Percentiles rank a stretch among this genome's conserved stretches.
Evolutionary conservation across 2,797 vertebrate species (phyloP).

Genomic region (Chaenodraco wilsoni): DNA sequence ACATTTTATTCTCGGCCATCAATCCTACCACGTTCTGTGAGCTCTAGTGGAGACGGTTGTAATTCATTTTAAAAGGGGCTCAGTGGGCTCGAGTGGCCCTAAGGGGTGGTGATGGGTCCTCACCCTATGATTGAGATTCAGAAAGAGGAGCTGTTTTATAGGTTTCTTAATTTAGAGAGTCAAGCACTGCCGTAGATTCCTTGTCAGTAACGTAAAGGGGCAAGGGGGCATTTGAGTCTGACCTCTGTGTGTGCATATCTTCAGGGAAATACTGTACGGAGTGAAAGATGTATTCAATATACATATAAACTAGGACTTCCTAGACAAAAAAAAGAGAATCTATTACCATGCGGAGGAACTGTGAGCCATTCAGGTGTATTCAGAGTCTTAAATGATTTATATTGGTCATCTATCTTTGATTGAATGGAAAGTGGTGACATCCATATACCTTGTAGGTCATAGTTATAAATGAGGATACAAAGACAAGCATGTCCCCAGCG

Average conservation of each 20-base stretch:
- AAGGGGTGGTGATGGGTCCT: conserved; percentile 66
- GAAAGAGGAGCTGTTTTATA: conserved; percentile 74
- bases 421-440: conserved; percentile 70
- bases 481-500: conserved; percentile 61
- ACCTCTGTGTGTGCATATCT: conserved; percentile 40
- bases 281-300: conserved; percentile 35
- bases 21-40: conserved; percentile 64
- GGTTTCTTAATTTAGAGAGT: conserved; percentile 76
- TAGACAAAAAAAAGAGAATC: conserved; percentile 40
- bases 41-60: conserved; percentile 65
- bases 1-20: conserved; percentile 70
- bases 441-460: conserved; percentile 74
- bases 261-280: background rate
- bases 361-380: conserved; percentile 40
- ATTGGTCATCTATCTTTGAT: conserved; percentile 67
- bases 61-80: conserved; percentile 76
- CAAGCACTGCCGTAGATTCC: conserved; percentile 62
- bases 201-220: conserved; percentile 62
- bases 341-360: conserved; percentile 19
- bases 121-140: conserved; percentile 71
- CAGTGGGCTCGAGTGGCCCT: conserved; percentile 53
- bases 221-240: conserved; percentile 45
- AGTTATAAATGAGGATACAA: conserved; percentile 72
- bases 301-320: conserved; percentile 7
- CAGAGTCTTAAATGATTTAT: conserved; percentile 63